These are phyloP conservation scores for Chrosomus eos DNA, from an alignment of 2,797 vertebrate genomes.

Conservation along the genomic window DNA sequence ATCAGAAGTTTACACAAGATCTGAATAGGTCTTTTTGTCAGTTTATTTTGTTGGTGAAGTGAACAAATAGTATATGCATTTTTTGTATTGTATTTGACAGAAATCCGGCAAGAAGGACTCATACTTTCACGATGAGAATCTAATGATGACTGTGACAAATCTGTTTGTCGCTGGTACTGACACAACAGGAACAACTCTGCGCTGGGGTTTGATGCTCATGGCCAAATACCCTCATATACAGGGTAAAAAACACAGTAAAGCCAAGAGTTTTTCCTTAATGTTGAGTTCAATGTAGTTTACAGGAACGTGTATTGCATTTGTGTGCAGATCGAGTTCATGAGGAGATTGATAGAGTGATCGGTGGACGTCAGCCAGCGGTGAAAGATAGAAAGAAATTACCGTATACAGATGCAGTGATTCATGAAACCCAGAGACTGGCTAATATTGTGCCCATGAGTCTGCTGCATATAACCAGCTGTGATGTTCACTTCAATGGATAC, in stretches of 20 bases:
- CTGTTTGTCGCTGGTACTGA: too few relatives aligned
- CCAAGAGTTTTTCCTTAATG: too few relatives aligned
- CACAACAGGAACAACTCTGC: too few relatives aligned
- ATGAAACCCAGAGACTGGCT: conserved; percentile 67
- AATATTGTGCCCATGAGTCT: conserved; percentile 52
- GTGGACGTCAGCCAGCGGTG: conserved; percentile 56
- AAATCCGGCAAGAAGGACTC: conserved; percentile 49
- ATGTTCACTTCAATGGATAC: conserved; percentile 54
- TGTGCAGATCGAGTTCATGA: too few relatives aligned
- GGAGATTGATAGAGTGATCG: too few relatives aligned
- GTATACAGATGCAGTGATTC: conserved; percentile 69
- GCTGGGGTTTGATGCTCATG: too few relatives aligned
- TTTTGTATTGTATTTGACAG: conserved; percentile 47
- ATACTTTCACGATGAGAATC: too few relatives aligned
- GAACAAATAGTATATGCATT: neutral
- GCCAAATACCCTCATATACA: too few relatives aligned
- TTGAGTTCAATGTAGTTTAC: too few relatives aligned
- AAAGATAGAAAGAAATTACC: conserved; percentile 69
- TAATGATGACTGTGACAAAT: too few relatives aligned
- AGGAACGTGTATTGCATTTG: too few relatives aligned
- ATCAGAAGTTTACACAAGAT: neutral
- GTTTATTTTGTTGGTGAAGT: neutral
- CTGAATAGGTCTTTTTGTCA: neutral
- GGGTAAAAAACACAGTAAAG: too few relatives aligned
- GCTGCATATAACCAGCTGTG: conserved; percentile 39